These are phyloP conservation scores for Julus scandinavius DNA, from an alignment of 2,888 invertebrate species.

Conservation along the genomic window DNA sequence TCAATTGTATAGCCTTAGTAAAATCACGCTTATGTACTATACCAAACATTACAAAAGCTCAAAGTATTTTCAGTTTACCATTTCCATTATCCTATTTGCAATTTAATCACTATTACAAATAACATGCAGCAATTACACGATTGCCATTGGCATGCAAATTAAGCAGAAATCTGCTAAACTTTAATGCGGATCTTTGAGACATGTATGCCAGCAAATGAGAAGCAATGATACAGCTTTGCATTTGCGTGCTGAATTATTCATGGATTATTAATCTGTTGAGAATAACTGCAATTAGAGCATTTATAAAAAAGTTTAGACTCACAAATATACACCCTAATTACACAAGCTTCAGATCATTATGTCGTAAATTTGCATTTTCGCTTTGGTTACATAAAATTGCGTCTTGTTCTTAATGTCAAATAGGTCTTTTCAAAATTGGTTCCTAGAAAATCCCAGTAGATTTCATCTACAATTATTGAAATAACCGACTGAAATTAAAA, in stretches of 20 bases:
- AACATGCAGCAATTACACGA: not conserved
- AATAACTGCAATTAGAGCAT: not conserved
- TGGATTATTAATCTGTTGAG: not conserved
- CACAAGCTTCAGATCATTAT: not conserved
- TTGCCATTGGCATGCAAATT: conserved; percentile 5
- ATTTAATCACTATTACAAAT: conserved; percentile 18
- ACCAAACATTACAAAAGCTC: not conserved
- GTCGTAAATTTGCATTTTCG: not conserved
- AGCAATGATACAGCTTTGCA: not conserved
- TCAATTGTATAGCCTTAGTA: not conserved
- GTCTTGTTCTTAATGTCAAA: not conserved
- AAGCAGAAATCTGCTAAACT: not conserved
- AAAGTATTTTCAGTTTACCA: not conserved
- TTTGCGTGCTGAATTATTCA: not conserved
- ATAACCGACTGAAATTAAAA: too few species aligned
- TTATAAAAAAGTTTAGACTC: not conserved
- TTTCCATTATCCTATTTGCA: not conserved
- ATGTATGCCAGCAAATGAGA: not conserved
- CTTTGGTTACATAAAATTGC: not conserved
- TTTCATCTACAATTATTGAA: too few species aligned
- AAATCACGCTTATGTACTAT: not conserved
- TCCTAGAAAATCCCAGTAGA: too few species aligned
- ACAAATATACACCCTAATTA: not conserved
- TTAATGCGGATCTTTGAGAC: not conserved
- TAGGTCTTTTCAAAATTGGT: not conserved